Conservation (phyloP, 64 coral and sea anemone genomes). For the Montipora foliosa region DNA sequence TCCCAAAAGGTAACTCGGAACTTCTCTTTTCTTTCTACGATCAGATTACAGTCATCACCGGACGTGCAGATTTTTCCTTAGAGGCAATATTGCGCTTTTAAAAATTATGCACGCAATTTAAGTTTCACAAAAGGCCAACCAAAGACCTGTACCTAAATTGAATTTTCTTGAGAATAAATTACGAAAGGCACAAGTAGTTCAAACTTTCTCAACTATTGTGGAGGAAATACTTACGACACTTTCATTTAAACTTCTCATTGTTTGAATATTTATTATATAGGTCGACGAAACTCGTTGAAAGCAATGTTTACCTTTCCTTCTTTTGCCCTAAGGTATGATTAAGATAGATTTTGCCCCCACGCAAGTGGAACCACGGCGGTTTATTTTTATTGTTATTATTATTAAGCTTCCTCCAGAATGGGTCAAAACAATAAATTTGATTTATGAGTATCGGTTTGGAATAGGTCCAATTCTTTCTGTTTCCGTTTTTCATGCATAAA, state of each 20-base stretch:
- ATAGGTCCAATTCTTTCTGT: constrained; percentile 7
- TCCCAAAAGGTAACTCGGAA: neutral
- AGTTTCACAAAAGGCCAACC: neutral
- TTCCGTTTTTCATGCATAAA: constrained; percentile 1
- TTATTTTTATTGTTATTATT: neutral
- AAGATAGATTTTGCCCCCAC: neutral
- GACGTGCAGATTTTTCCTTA: neutral
- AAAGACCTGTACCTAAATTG: neutral
- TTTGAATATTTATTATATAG: constrained; percentile 51
- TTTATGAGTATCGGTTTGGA: neutral
- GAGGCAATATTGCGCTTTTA: constrained; percentile 5
- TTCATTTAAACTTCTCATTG: neutral
- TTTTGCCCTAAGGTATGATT: neutral
- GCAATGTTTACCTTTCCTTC: constrained; percentile 22
- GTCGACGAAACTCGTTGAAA: neutral
- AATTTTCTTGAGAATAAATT: neutral
- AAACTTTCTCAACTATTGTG: neutral
- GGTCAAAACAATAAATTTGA: constrained; percentile 2
- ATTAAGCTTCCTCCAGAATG: too few relatives aligned
- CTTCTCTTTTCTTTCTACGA: neutral
- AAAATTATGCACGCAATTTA: constrained; percentile 5
- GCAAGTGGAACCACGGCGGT: neutral
- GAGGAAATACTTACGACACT: constrained; percentile 1
- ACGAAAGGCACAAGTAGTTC: neutral
- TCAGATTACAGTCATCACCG: neutral